Conservation (phyloP, 2,888 invertebrate genomes). For the Erpobdella octoculata region DNA sequence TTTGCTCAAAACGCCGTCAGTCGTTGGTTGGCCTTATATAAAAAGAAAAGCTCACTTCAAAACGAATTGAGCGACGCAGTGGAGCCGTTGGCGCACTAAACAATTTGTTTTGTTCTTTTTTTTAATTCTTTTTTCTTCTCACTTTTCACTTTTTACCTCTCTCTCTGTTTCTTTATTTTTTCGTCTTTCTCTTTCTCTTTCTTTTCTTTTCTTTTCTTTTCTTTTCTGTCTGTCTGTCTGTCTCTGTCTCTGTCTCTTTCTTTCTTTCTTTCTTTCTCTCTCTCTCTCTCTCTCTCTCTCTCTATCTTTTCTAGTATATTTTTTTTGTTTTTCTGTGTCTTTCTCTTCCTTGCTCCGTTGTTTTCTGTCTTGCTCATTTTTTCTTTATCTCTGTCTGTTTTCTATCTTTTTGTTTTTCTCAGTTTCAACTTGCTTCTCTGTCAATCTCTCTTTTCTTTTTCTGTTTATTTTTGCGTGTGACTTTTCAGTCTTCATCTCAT, state of each 20-base stretch:
- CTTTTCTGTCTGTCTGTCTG: background rate
- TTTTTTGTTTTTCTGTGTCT: background rate
- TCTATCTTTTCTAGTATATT: background rate
- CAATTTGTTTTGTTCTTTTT: background rate
- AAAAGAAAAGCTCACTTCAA: conserved; percentile 4
- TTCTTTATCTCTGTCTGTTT: background rate
- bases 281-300: background rate
- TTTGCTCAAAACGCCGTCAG: conserved; percentile 49
- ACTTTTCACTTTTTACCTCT: background rate
- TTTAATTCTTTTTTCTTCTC: background rate
- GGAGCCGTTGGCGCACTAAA: background rate
- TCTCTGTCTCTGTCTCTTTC: background rate
- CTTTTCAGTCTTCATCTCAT: too few species aligned
- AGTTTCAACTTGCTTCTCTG: background rate
- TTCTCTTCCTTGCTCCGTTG: background rate
- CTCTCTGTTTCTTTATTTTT: background rate
- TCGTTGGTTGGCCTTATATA: conserved; percentile 46
- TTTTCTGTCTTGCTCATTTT: background rate
- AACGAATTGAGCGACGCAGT: background rate
- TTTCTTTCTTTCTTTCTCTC: background rate
- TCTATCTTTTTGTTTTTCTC: background rate
- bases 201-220: background rate
- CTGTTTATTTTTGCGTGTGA: too few species aligned
- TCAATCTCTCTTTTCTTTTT: too few species aligned
- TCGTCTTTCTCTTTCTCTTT: background rate